These are phyloP conservation scores for Caenorhabditis latens DNA, from an alignment of 1,140 invertebrate genomes.

Conservation along the genomic window DNA sequence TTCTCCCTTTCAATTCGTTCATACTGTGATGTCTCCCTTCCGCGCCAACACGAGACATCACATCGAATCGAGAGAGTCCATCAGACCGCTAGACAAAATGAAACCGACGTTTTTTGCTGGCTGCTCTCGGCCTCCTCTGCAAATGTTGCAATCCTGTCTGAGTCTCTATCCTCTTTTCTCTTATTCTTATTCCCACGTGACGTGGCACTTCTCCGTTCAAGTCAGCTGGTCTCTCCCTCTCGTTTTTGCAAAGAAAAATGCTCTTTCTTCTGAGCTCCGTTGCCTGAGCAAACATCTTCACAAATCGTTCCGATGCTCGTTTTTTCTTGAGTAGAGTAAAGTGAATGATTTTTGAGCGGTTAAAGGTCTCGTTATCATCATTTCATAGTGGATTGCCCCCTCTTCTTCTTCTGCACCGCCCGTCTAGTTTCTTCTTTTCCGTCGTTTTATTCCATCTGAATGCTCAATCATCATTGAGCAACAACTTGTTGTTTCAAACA, in stretches of 20 bases:
- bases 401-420: neutral
- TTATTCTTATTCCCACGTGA: neutral
- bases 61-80: neutral
- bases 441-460: too few relatives aligned
- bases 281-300: neutral
- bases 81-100: neutral
- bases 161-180: neutral
- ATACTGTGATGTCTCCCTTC: neutral
- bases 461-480: too few relatives aligned
- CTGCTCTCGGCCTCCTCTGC: neutral
- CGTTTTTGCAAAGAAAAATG: neutral
- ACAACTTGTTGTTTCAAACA: too few relatives aligned
- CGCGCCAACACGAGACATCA: neutral
- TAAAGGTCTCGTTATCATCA: constrained; percentile 19
- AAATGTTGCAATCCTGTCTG: constrained; percentile 14
- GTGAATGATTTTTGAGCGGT: constrained; percentile 3
- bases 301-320: neutral
- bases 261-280: neutral
- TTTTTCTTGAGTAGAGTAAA: neutral
- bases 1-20: neutral
- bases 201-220: constrained; percentile 3
- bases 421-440: too few relatives aligned
- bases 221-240: constrained; percentile 10
- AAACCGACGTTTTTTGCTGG: neutral
- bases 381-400: neutral